Evolutionary conservation across 2,113 vertebrate species (phyloP).

Genomic region (Etheostoma spectabile): DNA sequence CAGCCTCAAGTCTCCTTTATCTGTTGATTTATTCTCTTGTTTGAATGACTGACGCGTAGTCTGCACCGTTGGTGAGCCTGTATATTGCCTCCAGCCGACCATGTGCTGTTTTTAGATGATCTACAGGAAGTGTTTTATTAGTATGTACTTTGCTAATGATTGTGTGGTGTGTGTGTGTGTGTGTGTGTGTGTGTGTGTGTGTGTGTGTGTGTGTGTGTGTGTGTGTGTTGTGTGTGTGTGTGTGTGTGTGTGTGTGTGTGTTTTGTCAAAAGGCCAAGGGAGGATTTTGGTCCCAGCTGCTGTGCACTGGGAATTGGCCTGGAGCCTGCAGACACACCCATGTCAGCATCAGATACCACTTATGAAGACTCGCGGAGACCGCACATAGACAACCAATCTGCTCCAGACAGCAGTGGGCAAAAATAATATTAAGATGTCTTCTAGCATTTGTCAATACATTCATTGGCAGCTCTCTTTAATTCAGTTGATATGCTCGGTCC

Average conservation of each 20-base stretch:
- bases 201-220: slow-evolving; percentile 24
- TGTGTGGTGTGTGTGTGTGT: slow-evolving; percentile 11
- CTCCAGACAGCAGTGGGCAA: slow-evolving; percentile 21
- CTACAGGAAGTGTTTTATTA: slow-evolving; percentile 61
- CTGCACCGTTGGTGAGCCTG: not conserved
- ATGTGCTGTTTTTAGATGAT: slow-evolving; percentile 32
- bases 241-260: too few relatives aligned
- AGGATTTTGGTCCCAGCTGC: slow-evolving; percentile 80
- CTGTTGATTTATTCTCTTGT: not conserved
- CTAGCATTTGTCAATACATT: not conserved
- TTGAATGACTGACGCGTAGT: not conserved
- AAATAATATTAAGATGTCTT: not conserved
- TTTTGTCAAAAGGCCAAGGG: slow-evolving; percentile 69
- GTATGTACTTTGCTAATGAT: not conserved
- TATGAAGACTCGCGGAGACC: slow-evolving; percentile 43
- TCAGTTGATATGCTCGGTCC: not conserved
- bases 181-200: slow-evolving; percentile 7
- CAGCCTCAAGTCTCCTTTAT: not conserved
- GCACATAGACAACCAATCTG: slow-evolving; percentile 49
- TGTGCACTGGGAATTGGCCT: slow-evolving; percentile 70
- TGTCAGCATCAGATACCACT: slow-evolving; percentile 69
- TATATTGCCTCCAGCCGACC: not conserved
- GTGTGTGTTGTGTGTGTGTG: too few relatives aligned
- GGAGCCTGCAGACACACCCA: slow-evolving; percentile 71
- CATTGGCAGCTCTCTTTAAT: not conserved